Base-by-base conservation (phyloP, 2,113 vertebrate species). In the Acanthisitta chloris region DNA sequence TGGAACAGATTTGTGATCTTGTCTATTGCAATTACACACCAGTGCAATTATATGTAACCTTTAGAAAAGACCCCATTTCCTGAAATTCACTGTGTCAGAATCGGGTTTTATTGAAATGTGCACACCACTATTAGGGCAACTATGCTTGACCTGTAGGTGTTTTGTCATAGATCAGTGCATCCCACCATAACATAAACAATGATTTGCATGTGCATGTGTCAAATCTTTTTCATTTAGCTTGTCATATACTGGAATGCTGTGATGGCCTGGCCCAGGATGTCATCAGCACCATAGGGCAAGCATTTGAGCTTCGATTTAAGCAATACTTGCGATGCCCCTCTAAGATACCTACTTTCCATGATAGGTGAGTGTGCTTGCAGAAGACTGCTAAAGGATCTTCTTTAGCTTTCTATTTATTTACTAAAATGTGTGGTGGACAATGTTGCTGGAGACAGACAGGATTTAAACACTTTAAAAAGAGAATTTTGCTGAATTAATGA, bases 281-380 rank as follows among this genome's bases (percentile, higher is more conserved):
- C 87, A 99, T 99, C 93, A 98, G 99, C 83, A 99, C 99, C 86
- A 99, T 99, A 10, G 99, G 99, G 61, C 99, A 99, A 97, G 99
- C 99, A 3, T 99, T 99, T 5, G 99, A 99, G 96, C 99, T 99
- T 72, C 99, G 99, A 90, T 99, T 99, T 97, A 99, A 99, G 97
- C 99, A 99, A 94, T 99, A 99, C 89, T 96, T 99, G 89, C 98
- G 98, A 90, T 99, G 98, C 95, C 99, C 99, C 67, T 98, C 99
- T 86, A 99, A 99, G 97, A 97, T 98, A 48, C 96, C 99, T 15
- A 94, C 98, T 74, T 97, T 99, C 64, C 99, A 99, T 12, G 99
- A 99, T 54, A 99, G 99, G 99, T 99, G 91, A 98, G 98, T 97
- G 61, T 1, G 0, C 17, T 17, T 36, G 33, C 31, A 70, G 52